Evolutionary conservation across 2,888 invertebrate species (phyloP), one percentile per base, ranked within the genome.

Genomic region (Thalpophila matura): DNA sequence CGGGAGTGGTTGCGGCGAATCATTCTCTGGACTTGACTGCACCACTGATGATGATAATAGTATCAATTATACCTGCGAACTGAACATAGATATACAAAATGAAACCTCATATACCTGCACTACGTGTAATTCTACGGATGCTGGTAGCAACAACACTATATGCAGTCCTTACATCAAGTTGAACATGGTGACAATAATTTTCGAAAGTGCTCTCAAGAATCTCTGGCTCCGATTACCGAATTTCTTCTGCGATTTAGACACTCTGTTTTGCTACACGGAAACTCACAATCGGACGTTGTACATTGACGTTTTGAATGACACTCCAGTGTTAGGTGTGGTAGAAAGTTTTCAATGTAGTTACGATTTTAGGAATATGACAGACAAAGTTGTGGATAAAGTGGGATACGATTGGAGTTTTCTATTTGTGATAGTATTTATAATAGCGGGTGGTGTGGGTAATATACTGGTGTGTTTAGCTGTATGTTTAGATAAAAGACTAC

Each of bases 381-480:
- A 82, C 29, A 85, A 80, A 24, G 79, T 81, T 33, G 60, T 82
- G 31, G 83, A 80, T 69, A 88, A 86, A 68, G 79, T 77, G 27
- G 86, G 91, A 14, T 97, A 97, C 86, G 97, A 98, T 84, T 98
- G 98, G 98, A 97, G 96, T 90, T 98, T 97, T 89, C 93, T 98
- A 73, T 97, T 98, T 92, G 97, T 98, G 82, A 96, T 97, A 79
- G 95, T 98, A 83, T 97, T 99, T 89, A 98, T 99, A 87, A 95
- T 98, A 72, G 98, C 98, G 24, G 98, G 99, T 24, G 98, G 98
- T 24, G 91, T 98, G 59, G 99, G 99, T 18, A 99, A 99, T 91
- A 97, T 98, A 76, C 95, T 99, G 65, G 99, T 99, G 80, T 99
- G 99, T 90, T 95, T 99, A 84, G 99, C 99, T 0, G 98, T 99